A percentile compares a stretch with the other conserved stretches of the same genome.
Evolutionary conservation across 2,113 vertebrate species (phyloP).

Genomic region (Syngnathoides biaculeatus): DNA sequence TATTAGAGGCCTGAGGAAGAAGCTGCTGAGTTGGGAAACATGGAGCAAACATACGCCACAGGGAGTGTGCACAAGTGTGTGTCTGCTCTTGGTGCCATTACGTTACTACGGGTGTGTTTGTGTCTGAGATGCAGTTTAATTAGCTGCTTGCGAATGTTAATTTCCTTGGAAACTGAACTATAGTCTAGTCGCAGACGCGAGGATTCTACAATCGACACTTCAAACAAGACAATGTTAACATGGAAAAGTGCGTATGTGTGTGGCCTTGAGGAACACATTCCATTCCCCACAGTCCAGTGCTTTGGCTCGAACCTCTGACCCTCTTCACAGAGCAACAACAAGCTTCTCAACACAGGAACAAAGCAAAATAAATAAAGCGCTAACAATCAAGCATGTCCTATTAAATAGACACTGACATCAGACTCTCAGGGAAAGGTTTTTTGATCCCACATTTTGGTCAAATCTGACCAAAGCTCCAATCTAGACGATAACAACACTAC

Average conservation of each 20-base stretch:
- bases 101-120: slow-evolving; percentile 7
- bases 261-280: slow-evolving; percentile 51
- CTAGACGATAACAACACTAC: too few relatives aligned
- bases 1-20: slow-evolving; percentile 67
- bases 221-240: slow-evolving; percentile 1
- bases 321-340: slow-evolving; percentile 37
- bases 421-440: slow-evolving; percentile 1
- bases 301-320: slow-evolving; percentile 35
- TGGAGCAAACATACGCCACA: slow-evolving; percentile 52
- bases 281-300: slow-evolving; percentile 27
- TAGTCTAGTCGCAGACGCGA: slow-evolving; percentile 10
- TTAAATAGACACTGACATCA: slow-evolving; percentile 4
- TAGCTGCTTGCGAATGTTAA: slow-evolving; percentile 8
- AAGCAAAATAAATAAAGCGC: slow-evolving; percentile 10
- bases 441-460: not conserved
- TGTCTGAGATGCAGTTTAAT: slow-evolving; percentile 4
- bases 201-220: slow-evolving; percentile 8
- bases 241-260: slow-evolving; percentile 16
- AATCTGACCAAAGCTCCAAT: not conserved
- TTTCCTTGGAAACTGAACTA: slow-evolving; percentile 33
- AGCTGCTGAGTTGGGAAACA: slow-evolving; percentile 64
- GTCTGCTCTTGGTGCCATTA: slow-evolving; percentile 13
- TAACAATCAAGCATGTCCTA: slow-evolving; percentile 1
- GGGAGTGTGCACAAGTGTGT: slow-evolving; percentile 35
- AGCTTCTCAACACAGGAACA: slow-evolving; percentile 28